phyloP scores from a whole-genome alignment of 2,888 invertebrate species.

The Uloborus plumipes region DNA sequence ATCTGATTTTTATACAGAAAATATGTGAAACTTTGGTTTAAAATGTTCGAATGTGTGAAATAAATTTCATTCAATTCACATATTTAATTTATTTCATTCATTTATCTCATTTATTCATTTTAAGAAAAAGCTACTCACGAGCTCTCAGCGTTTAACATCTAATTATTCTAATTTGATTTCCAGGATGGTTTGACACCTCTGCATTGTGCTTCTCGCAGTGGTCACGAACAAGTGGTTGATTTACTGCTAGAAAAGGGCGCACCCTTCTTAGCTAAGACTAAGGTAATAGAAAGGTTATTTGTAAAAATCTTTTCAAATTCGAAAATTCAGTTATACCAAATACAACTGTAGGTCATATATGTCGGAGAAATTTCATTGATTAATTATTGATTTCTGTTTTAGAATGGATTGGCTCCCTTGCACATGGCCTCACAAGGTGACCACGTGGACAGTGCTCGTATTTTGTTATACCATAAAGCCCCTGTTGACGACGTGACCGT shows the following conservation, averaged over 20 bases:
- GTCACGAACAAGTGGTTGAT: conserved; percentile 97
- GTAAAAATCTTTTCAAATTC: too few species aligned
- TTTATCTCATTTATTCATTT: too few species aligned
- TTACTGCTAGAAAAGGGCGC: conserved; percentile 93
- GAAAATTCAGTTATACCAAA: neutral
- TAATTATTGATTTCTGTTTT: conserved; percentile 6
- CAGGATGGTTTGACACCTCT: conserved; percentile 94
- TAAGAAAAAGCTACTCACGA: too few species aligned
- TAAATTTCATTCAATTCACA: too few species aligned
- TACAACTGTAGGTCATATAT: too few species aligned
- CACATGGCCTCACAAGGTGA: conserved; percentile 99
- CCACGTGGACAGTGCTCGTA: conserved; percentile 96
- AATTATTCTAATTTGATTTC: conserved; percentile 1
- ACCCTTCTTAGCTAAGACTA: conserved; percentile 98
- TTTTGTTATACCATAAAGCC: conserved; percentile 93
- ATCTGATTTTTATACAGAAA: too few species aligned
- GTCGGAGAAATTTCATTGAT: too few species aligned
- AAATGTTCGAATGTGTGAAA: too few species aligned
- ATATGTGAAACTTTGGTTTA: too few species aligned
- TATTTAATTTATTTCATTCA: too few species aligned
- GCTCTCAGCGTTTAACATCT: too few species aligned
- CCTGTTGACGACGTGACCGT: conserved; percentile 99
- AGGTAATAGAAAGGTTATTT: conserved; percentile 77
- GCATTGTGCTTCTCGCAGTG: conserved; percentile 97
- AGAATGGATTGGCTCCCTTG: conserved; percentile 88